Percentiles rank a stretch among this genome's conserved stretches.
Evolutionary conservation across 2,797 vertebrate species (phyloP).

Genomic region (Vireo griseus): DNA sequence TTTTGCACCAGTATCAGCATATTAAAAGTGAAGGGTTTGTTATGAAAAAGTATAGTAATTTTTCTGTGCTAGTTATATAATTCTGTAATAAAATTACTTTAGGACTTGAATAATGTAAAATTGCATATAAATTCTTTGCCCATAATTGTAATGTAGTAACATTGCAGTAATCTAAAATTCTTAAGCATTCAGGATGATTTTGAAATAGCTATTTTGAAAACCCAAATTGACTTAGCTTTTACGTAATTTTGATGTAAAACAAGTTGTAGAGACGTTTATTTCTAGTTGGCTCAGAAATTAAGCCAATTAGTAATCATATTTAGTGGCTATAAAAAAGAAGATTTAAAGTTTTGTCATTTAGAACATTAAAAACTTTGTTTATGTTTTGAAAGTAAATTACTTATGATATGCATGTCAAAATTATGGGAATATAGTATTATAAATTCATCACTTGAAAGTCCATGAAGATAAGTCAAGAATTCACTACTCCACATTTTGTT

Average conservation of each 20-base stretch:
- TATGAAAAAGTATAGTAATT: conserved; percentile 49
- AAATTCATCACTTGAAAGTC: background rate
- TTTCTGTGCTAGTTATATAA: conserved; percentile 61
- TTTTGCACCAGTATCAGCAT: conserved; percentile 55
- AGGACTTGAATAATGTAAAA: background rate
- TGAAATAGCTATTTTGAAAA: background rate
- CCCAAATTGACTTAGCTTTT: background rate
- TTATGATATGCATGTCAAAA: rapidly evolving
- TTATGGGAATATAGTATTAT: background rate
- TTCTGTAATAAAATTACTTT: conserved; percentile 6
- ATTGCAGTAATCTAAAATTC: background rate
- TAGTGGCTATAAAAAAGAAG: background rate
- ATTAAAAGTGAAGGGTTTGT: conserved; percentile 57
- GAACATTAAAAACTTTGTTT: background rate
- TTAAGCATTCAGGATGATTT: background rate
- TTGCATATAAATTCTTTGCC: background rate
- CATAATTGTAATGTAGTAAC: background rate
- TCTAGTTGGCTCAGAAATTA: background rate
- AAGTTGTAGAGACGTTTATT: background rate
- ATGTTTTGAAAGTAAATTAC: background rate
- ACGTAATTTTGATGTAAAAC: background rate
- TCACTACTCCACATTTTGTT: background rate
- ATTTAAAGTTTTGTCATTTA: background rate
- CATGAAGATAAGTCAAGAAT: background rate
- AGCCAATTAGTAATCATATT: background rate